Base-by-base conservation (phyloP, 2,888 invertebrate genomes). In the Harmothoe impar region DNA sequence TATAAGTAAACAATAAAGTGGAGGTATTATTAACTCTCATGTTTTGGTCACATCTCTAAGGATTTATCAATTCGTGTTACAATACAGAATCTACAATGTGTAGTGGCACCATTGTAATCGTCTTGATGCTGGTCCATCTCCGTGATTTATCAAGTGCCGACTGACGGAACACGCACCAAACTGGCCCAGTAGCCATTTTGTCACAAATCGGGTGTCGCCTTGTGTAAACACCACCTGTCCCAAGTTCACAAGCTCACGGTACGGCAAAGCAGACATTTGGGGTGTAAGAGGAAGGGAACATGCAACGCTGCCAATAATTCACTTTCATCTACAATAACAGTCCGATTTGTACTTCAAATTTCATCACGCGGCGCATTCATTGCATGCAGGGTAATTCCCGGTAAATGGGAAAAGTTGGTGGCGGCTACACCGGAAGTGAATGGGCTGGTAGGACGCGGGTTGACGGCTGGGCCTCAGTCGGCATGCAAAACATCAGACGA, bases 301-400 rank as follows among this genome's bases (percentile, higher is more conserved):
- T 43, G 81, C 81, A 81, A 81, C 12, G 5, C 81, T 33, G 81
- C 33, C 81, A 81, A 81, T 81, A 81, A 35, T 25, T 35, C 35
- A 81, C 81, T 35, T 81, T 43, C 43, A 43, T 81, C 81, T 43
- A 43, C 10, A 81, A 81, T 81, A 81, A 81, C 81, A 81, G 81
- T 43, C 23, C 81, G 81, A 81, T 81, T 81, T 81, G 81, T 81
- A 33, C 81, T 81, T 81, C 81, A 81, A 81, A 81, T 81, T 81
- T 81, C 81, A 81, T 35, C 81, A 81, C 81, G n/a, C 17, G 0
- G 17, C 81, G 43, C 43, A 43, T 33, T 43, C 17, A 81, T 81
- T 20, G 81, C 81, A 20, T 81, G 81, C 62, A n/a, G 23, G 62
- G 62, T 62, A 62, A 62, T 62, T 62, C 62, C 62, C 62, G 1